Percentiles rank a stretch among this genome's conserved stretches.
These are phyloP conservation scores for Meganola albula DNA, from an alignment of 2,888 invertebrate genomes.

Conservation along the genomic window DNA sequence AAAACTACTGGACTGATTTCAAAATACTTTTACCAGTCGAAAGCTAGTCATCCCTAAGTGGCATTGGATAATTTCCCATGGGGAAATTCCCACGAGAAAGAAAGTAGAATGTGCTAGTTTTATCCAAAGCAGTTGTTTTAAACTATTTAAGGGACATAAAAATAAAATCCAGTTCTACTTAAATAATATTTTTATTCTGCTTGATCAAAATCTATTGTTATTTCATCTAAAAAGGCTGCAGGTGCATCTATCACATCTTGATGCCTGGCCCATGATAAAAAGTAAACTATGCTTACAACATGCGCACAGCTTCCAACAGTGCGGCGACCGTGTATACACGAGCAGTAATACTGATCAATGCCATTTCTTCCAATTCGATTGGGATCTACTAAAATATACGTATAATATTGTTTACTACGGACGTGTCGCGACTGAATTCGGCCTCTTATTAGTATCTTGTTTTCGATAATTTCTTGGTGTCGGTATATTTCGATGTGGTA, in stretches of 20 bases:
- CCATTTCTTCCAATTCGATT: slow-evolving; percentile 6
- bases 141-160: neutral
- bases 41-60: neutral
- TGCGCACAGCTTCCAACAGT: slow-evolving; percentile 6
- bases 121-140: too few relatives aligned
- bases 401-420: slow-evolving; percentile 7
- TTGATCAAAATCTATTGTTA: slow-evolving; percentile 6
- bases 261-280: slow-evolving; percentile 9
- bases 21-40: slow-evolving; percentile 2
- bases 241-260: neutral
- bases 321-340: neutral
- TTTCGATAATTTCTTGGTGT: slow-evolving; percentile 10
- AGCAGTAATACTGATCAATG: slow-evolving; percentile 2
- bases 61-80: neutral
- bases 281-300: slow-evolving; percentile 8
- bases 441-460: slow-evolving; percentile 8
- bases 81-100: neutral
- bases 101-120: neutral
- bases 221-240: slow-evolving; percentile 3
- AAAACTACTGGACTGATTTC: slow-evolving; percentile 1
- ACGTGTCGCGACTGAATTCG: slow-evolving; percentile 10
- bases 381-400: slow-evolving; percentile 10
- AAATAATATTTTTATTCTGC: slow-evolving; percentile 2
- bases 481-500: slow-evolving; percentile 12
- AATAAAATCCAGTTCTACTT: neutral